Conservation (phyloP, 2,113 vertebrate genomes). For the Varanus salvator region DNA sequence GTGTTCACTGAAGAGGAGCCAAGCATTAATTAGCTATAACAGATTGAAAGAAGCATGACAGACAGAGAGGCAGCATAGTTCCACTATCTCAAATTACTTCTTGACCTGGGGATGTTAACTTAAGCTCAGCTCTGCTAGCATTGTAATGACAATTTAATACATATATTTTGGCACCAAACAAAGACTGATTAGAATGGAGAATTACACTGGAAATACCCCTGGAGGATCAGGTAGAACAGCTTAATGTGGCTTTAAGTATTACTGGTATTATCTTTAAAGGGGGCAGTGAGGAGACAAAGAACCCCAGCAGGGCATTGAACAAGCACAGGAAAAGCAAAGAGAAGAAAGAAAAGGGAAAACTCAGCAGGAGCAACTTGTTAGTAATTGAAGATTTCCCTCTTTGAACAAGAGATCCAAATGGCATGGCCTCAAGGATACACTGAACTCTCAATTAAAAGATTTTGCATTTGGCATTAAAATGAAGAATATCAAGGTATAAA, state of each 20-base stretch:
- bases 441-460: slow-evolving; percentile 32
- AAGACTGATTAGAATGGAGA: not conserved
- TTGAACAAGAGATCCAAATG: slow-evolving; percentile 48
- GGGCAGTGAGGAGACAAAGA: not conserved
- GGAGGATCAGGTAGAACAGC: not conserved
- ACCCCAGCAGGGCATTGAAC: not conserved
- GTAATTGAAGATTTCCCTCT: slow-evolving; percentile 26
- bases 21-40: slow-evolving; percentile 22
- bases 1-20: not conserved
- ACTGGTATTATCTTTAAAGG: slow-evolving; percentile 11
- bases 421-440: slow-evolving; percentile 23
- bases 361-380: slow-evolving; percentile 16
- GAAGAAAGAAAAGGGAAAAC: not conserved
- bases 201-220: not conserved
- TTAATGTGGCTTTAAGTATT: not conserved
- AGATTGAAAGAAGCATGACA: not conserved
- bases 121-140: slow-evolving; percentile 2
- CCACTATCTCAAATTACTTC: slow-evolving; percentile 8
- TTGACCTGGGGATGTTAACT: slow-evolving; percentile 11
- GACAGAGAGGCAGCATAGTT: not conserved
- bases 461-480: slow-evolving; percentile 33
- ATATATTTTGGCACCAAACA: slow-evolving; percentile 11
- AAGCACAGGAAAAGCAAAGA: not conserved
- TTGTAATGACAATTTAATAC: not conserved
- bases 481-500: slow-evolving; percentile 3